These are phyloP conservation scores for Tangara arthus DNA, from an alignment of 2,797 vertebrate species.

Conservation along the genomic window DNA sequence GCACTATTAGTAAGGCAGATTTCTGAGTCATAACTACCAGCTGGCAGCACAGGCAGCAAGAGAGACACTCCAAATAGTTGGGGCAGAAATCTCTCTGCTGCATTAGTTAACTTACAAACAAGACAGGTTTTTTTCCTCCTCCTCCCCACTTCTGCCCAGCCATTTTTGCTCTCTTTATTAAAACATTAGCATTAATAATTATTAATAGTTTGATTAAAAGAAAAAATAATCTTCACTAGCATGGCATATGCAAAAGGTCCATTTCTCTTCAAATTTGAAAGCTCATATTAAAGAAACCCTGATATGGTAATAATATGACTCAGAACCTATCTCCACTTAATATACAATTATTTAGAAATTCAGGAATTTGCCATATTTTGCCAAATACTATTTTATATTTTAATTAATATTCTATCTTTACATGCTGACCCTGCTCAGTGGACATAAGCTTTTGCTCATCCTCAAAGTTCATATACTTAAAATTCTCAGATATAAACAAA, in stretches of 20 bases:
- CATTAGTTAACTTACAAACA: not conserved
- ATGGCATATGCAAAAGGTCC: not conserved
- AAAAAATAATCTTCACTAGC: not conserved
- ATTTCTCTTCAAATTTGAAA: not conserved
- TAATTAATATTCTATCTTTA: not conserved
- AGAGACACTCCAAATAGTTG: not conserved
- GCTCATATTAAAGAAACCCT: not conserved
- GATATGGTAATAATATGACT: not conserved
- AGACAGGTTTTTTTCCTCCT: not conserved
- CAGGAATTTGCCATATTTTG: not conserved
- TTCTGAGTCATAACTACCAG: conserved; percentile 31
- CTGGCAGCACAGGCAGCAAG: not conserved
- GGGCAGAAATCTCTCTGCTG: not conserved
- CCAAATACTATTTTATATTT: not conserved
- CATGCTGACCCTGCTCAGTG: not conserved
- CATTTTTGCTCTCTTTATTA: not conserved
- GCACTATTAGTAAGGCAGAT: not conserved
- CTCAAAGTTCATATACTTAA: not conserved
- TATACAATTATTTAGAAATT: not conserved
- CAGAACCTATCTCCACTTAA: not conserved
- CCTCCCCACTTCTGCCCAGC: not conserved
- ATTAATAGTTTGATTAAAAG: not conserved
- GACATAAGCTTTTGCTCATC: not conserved
- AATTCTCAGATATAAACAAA: conserved; percentile 25
- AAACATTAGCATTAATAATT: not conserved